phyloP scores from a whole-genome alignment of 1,140 invertebrate genomes.

The Drosophila truncata region DNA sequence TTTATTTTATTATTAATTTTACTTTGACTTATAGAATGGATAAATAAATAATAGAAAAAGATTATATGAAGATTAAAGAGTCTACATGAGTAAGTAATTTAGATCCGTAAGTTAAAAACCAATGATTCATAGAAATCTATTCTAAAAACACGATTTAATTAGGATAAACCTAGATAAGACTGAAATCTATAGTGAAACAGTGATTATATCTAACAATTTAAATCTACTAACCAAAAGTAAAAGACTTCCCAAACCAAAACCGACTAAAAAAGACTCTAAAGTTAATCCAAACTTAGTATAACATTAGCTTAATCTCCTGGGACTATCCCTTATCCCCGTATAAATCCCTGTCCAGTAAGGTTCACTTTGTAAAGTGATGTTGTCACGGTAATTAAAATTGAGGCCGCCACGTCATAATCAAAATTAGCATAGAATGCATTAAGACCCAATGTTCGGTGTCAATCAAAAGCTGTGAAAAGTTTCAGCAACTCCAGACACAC shows the following conservation, averaged over 20 bases:
- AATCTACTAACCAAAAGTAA: fast-evolving
- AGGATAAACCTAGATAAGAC: background rate
- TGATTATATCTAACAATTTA: background rate
- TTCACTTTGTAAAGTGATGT: constrained; percentile 51
- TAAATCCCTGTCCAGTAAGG: constrained; percentile 5
- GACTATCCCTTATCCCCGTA: background rate
- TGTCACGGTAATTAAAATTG: constrained; percentile 77
- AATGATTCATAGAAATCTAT: background rate
- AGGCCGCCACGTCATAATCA: constrained; percentile 61
- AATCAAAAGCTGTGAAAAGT: constrained; percentile 77
- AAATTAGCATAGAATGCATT: constrained; percentile 84
- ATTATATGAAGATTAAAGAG: background rate
- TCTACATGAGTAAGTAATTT: background rate
- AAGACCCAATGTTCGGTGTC: constrained; percentile 79
- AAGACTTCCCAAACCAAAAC: too few relatives aligned
- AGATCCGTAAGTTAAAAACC: background rate
- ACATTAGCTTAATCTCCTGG: background rate
- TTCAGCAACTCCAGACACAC: constrained; percentile 66
- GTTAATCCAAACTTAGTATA: background rate
- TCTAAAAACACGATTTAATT: background rate
- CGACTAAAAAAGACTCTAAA: background rate
- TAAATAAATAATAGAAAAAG: background rate
- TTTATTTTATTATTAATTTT: background rate
- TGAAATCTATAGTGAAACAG: background rate
- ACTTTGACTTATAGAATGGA: background rate